These are phyloP conservation scores for Cynodonichthys magdalenae DNA, from an alignment of 2,797 vertebrate genomes.

Conservation along the genomic window DNA sequence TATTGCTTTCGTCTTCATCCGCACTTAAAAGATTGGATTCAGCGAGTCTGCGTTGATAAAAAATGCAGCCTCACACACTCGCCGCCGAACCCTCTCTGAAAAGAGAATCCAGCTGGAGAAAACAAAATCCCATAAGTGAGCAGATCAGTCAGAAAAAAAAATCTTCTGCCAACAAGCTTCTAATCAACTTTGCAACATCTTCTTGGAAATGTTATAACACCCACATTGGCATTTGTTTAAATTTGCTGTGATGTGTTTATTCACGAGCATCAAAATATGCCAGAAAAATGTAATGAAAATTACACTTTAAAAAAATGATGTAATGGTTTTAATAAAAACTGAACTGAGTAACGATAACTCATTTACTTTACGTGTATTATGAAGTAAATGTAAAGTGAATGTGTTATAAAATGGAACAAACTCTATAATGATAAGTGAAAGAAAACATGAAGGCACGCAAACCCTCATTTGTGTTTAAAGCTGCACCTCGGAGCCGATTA, in stretches of 20 bases:
- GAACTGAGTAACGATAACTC: too few species aligned
- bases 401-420: too few species aligned
- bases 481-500: conserved; percentile 28
- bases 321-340: too few species aligned
- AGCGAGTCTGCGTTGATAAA: background rate
- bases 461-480: conserved; percentile 14
- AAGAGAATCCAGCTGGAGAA: background rate
- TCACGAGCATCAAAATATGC: background rate
- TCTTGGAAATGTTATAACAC: background rate
- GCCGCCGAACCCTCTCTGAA: background rate
- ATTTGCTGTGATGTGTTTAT: background rate
- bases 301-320: too few species aligned
- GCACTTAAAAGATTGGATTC: background rate
- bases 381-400: too few species aligned
- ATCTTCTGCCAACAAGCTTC: background rate
- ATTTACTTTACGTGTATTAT: too few species aligned
- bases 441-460: conserved; percentile 21
- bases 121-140: background rate
- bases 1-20: background rate
- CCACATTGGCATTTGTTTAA: background rate
- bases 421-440: background rate
- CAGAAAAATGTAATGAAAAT: background rate
- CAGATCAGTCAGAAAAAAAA: background rate
- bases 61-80: background rate
- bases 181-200: background rate